These are phyloP conservation scores for Steinernema carpocapsae DNA, from an alignment of 2,888 invertebrate genomes.

Conservation along the genomic window DNA sequence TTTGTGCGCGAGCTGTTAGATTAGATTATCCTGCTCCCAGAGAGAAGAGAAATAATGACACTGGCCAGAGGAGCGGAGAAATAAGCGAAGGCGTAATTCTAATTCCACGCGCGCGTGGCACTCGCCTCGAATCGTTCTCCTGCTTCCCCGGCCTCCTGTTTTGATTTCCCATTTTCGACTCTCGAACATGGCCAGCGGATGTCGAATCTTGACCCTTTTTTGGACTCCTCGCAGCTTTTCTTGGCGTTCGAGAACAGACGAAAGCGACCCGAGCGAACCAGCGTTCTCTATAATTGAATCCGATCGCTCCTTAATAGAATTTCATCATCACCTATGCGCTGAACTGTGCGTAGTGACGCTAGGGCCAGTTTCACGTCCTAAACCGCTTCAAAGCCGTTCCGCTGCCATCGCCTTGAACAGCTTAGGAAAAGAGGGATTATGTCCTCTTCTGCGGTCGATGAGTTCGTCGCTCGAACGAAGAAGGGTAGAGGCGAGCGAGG, in stretches of 20 bases:
- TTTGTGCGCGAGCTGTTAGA: constrained; percentile 30
- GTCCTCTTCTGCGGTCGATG: not conserved
- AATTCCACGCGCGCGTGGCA: not conserved
- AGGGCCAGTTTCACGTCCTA: not conserved
- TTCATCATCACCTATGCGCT: constrained; percentile 15
- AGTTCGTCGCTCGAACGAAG: not conserved
- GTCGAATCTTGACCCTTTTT: not conserved
- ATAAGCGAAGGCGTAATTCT: constrained; percentile 13
- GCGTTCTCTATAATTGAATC: constrained; percentile 22
- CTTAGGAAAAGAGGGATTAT: constrained; percentile 1
- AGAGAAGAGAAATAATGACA: not conserved
- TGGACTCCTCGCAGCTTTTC: no score
- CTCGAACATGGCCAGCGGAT: not conserved
- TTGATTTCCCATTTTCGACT: not conserved
- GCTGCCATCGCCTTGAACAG: not conserved
- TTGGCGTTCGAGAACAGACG: not conserved
- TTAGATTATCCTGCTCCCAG: constrained; percentile 29
- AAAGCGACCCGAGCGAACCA: not conserved
- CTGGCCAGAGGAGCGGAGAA: not conserved
- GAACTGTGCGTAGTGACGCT: not conserved
- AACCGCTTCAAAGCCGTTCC: not conserved
- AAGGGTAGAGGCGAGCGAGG: not conserved
- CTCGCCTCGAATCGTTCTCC: constrained; percentile 1
- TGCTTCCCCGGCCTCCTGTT: not conserved
- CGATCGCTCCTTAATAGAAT: constrained; percentile 7